Evolutionary conservation across 2,113 vertebrate genomes (phyloP).

Genomic region (Centropristis striata): DNA sequence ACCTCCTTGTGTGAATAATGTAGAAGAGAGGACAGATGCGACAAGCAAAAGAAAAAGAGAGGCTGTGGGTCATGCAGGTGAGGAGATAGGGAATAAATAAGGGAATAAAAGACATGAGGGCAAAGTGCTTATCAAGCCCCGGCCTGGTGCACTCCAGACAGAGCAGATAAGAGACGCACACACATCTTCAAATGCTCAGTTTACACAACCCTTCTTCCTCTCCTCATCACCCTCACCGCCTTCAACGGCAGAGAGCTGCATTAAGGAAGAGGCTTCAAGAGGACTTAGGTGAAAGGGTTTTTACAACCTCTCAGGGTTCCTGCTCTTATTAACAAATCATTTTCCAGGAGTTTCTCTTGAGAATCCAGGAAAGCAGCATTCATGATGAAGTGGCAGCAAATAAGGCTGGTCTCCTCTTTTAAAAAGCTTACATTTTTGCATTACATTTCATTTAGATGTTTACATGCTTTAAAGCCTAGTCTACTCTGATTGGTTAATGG

Average conservation of each 20-base stretch:
- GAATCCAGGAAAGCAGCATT: too few species aligned
- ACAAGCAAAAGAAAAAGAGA: slow-evolving; percentile 39
- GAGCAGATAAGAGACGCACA: slow-evolving; percentile 61
- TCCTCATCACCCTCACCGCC: slow-evolving; percentile 38
- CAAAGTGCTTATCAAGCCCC: slow-evolving; percentile 62
- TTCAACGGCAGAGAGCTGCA: slow-evolving; percentile 42
- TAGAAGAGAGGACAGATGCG: slow-evolving; percentile 39
- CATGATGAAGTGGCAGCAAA: too few species aligned
- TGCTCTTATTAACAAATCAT: too few species aligned
- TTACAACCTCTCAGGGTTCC: slow-evolving; percentile 1
- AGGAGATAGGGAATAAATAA: slow-evolving; percentile 53
- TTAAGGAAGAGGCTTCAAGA: slow-evolving; percentile 46
- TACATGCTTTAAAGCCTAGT: too few species aligned
- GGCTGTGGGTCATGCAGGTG: slow-evolving; percentile 50
- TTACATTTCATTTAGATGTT: too few species aligned
- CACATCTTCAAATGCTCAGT: slow-evolving; percentile 60
- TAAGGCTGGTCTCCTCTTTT: too few species aligned
- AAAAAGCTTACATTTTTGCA: too few species aligned
- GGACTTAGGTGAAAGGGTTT: slow-evolving; percentile 27
- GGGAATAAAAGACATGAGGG: slow-evolving; percentile 65
- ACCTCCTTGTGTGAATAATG: slow-evolving; percentile 31
- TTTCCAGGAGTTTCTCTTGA: too few species aligned
- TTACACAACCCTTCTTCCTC: slow-evolving; percentile 59
- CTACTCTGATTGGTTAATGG: too few species aligned
- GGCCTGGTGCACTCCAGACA: slow-evolving; percentile 63